Evolutionary conservation across 2,113 vertebrate species (phyloP).

Genomic region (Poecile atricapillus): DNA sequence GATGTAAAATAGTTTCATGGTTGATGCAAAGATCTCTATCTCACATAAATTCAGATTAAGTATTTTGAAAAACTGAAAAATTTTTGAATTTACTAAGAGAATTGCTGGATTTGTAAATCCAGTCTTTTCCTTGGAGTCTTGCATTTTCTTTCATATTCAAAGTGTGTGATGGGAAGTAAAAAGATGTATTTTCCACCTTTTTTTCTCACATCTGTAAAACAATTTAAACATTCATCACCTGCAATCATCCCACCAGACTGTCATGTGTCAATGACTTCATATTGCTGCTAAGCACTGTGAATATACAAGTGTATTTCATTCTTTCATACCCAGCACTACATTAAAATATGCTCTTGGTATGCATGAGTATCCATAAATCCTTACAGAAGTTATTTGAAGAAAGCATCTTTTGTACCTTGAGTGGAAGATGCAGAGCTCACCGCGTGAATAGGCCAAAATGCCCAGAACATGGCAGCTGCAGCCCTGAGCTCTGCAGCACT

Average conservation of each 20-base stretch:
- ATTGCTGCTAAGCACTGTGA: neutral
- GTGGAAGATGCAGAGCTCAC: neutral
- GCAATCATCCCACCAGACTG: neutral
- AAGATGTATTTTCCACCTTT: neutral
- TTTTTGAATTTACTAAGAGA: neutral
- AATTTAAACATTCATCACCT: neutral
- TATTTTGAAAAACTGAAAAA: too few species aligned
- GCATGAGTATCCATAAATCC: neutral
- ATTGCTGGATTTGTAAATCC: neutral
- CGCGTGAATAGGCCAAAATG: fast-evolving
- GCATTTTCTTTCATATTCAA: neutral
- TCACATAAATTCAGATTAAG: neutral
- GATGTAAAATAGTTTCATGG: neutral
- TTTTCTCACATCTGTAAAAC: neutral
- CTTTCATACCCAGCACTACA: neutral
- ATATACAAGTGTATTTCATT: neutral
- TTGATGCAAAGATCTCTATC: neutral
- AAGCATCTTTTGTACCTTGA: neutral
- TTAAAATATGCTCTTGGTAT: neutral
- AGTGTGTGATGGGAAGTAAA: neutral
- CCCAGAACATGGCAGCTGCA: neutral
- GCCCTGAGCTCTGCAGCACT: neutral
- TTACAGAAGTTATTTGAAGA: neutral
- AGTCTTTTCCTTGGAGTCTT: neutral
- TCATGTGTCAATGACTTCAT: too few species aligned